phyloP scores from a whole-genome alignment of 2,888 invertebrate genomes.

The Tinea pellionella region DNA sequence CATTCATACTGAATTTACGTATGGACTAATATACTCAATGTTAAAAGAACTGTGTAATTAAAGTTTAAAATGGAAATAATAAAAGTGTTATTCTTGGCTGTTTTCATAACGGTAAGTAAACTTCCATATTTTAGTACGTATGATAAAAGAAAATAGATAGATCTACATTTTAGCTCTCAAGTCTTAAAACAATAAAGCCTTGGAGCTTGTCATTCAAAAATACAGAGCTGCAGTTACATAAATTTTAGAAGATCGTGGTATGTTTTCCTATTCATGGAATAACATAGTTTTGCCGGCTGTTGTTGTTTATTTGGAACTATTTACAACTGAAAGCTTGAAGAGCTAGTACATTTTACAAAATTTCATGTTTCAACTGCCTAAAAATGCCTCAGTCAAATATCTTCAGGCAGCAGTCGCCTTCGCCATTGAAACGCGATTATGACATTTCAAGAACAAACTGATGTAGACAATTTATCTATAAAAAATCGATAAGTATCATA shows the following conservation, averaged over 20 bases:
- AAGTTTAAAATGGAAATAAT: slow-evolving; percentile 36
- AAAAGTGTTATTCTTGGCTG: slow-evolving; percentile 25
- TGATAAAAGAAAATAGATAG: too few relatives aligned
- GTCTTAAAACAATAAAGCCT: not conserved
- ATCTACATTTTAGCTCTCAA: not conserved
- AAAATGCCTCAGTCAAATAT: not conserved
- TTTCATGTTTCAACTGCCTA: not conserved
- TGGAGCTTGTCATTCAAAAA: not conserved
- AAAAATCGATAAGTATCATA: slow-evolving; percentile 1
- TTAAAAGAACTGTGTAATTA: slow-evolving; percentile 14
- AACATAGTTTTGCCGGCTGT: not conserved
- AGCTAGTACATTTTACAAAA: too few relatives aligned
- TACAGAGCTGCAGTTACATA: not conserved
- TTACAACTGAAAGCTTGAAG: too few relatives aligned
- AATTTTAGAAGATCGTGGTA: slow-evolving; percentile 4
- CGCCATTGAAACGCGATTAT: too few relatives aligned
- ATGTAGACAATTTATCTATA: not conserved
- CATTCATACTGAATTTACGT: not conserved
- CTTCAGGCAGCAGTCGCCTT: too few relatives aligned
- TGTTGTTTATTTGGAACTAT: not conserved
- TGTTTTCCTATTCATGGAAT: slow-evolving; percentile 5
- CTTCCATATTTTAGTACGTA: slow-evolving; percentile 4
- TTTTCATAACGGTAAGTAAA: slow-evolving; percentile 39
- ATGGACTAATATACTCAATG: not conserved
- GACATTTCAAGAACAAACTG: slow-evolving; percentile 6